Percentiles rank a stretch among this genome's conserved stretches.
phyloP scores from a whole-genome alignment of 2,888 invertebrate genomes.

The Labia minor region DNA sequence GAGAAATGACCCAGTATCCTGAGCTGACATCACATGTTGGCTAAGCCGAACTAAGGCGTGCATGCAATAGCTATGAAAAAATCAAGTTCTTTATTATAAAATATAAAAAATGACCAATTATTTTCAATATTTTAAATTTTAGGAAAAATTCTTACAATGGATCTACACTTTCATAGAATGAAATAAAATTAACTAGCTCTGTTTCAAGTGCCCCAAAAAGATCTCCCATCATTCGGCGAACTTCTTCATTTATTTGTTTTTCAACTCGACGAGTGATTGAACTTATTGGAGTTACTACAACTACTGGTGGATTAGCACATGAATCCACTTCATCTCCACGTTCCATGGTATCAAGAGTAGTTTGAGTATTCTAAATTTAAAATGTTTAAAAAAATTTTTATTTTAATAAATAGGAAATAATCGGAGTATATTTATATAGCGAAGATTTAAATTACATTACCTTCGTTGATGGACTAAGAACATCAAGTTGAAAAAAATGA shows the following conservation, averaged over 20 bases:
- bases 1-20: conserved; percentile 75
- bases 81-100: background rate
- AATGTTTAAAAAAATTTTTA: background rate
- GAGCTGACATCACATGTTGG: conserved; percentile 83
- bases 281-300: conserved; percentile 24
- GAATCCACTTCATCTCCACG: conserved; percentile 31
- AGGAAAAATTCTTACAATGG: conserved; percentile 59
- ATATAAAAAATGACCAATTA: conserved; percentile 13
- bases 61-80: conserved; percentile 69
- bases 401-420: too few relatives aligned
- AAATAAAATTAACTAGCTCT: conserved; percentile 75
- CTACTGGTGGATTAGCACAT: conserved; percentile 23
- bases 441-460: conserved; percentile 26
- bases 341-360: conserved; percentile 43
- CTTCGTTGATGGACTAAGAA: conserved; percentile 43
- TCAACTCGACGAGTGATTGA: conserved; percentile 47
- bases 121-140: conserved; percentile 15
- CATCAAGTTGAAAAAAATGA: conserved; percentile 77
- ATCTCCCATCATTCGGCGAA: conserved; percentile 74
- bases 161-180: conserved; percentile 76
- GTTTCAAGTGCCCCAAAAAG: conserved; percentile 80
- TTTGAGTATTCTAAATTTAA: conserved; percentile 42
- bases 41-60: conserved; percentile 84
- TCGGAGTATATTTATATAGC: background rate
- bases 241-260: conserved; percentile 64